These are phyloP conservation scores for Dendrolimus punctatus DNA, from an alignment of 1,140 invertebrate genomes.

Conservation along the genomic window DNA sequence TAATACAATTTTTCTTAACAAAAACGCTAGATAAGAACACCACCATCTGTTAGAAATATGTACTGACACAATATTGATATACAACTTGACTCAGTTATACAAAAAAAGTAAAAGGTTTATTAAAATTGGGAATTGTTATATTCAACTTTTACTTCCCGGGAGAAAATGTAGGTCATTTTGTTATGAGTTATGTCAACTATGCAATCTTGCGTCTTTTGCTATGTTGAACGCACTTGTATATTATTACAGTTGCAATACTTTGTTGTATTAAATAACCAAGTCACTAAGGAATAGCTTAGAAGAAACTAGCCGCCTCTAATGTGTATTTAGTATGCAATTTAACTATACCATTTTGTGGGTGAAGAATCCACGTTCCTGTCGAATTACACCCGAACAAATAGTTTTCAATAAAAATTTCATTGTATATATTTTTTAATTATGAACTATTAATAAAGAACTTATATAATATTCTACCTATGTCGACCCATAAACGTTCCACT, in stretches of 20 bases:
- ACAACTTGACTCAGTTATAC: slow-evolving; percentile 4
- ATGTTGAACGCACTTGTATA: slow-evolving; percentile 1
- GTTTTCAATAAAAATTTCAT: too few species aligned
- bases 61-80: slow-evolving; percentile 4
- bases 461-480: too few species aligned
- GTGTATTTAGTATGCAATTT: too few species aligned
- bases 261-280: too few species aligned
- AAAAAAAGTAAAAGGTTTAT: slow-evolving; percentile 8
- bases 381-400: too few species aligned
- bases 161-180: slow-evolving; percentile 11
- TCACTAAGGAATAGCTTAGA: too few species aligned
- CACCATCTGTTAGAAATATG: slow-evolving; percentile 9
- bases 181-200: slow-evolving; percentile 15
- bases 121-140: slow-evolving; percentile 18
- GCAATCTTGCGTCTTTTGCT: slow-evolving; percentile 7
- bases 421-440: too few species aligned
- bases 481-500: too few species aligned
- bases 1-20: background rate
- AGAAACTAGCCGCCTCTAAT: too few species aligned
- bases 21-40: slow-evolving; percentile 2
- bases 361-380: too few species aligned
- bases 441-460: too few species aligned
- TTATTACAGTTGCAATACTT: background rate
- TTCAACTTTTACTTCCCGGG: slow-evolving; percentile 14
- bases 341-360: too few species aligned